Evolutionary conservation across 2,888 invertebrate species (phyloP).

Genomic region (Ochropleura plecta): DNA sequence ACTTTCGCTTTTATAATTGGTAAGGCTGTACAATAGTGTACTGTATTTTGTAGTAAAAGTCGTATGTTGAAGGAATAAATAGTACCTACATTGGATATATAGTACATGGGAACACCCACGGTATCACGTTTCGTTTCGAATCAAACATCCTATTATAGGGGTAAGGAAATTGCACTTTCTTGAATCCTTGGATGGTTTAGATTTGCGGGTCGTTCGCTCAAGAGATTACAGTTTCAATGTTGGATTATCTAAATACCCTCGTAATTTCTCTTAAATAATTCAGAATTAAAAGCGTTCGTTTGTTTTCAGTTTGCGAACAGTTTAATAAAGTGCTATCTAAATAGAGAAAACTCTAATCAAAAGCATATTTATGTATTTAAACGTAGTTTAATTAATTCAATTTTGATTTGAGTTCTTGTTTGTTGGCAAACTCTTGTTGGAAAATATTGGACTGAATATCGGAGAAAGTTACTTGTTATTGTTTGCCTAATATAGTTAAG

Average conservation of each 20-base stretch:
- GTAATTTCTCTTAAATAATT: slow-evolving; percentile 34
- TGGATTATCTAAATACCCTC: slow-evolving; percentile 42
- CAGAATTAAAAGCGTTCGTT: slow-evolving; percentile 21
- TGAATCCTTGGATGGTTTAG: slow-evolving; percentile 34
- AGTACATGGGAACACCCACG: slow-evolving; percentile 31
- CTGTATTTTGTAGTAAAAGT: slow-evolving; percentile 17
- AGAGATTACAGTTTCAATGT: slow-evolving; percentile 38
- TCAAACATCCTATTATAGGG: slow-evolving; percentile 71
- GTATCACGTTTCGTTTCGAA: slow-evolving; percentile 47
- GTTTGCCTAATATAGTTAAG: slow-evolving; percentile 4
- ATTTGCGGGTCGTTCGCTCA: slow-evolving; percentile 37
- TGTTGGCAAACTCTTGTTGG: slow-evolving; percentile 20
- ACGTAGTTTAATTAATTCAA: slow-evolving; percentile 51
- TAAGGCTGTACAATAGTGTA: slow-evolving; percentile 3
- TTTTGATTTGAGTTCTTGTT: slow-evolving; percentile 55
- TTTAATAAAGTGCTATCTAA: slow-evolving; percentile 34
- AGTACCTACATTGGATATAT: slow-evolving; percentile 4
- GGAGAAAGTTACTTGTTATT: slow-evolving; percentile 23
- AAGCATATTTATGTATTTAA: slow-evolving; percentile 24
- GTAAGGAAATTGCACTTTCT: slow-evolving; percentile 63
- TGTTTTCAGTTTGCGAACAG: slow-evolving; percentile 28
- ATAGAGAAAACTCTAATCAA: slow-evolving; percentile 34
- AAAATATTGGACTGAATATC: slow-evolving; percentile 24
- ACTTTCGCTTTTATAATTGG: too few species aligned
- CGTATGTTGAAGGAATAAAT: slow-evolving; percentile 18